phyloP scores from a whole-genome alignment of 1,140 invertebrate species.

The Calephelis nemesis region DNA sequence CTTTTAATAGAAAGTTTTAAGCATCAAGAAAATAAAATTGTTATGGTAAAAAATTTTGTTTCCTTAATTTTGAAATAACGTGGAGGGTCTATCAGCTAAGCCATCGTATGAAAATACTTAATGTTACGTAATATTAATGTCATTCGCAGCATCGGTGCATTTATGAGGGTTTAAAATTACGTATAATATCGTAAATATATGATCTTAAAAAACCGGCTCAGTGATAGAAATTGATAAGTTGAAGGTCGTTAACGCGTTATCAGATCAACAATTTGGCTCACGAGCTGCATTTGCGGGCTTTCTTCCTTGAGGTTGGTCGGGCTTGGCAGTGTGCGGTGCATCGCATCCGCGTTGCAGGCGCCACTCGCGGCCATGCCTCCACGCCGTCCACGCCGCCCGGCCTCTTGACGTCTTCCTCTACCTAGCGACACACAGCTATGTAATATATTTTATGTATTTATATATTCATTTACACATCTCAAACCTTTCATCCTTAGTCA shows the following conservation, averaged over 20 bases:
- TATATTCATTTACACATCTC: slow-evolving; percentile 1
- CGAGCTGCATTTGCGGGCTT: slow-evolving; percentile 44
- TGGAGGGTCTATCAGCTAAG: too few species aligned
- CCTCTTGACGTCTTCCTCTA: slow-evolving; percentile 30
- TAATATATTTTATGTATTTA: slow-evolving; percentile 27
- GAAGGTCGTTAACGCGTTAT: slow-evolving; percentile 54
- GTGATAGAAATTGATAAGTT: slow-evolving; percentile 36
- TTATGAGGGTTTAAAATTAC: background rate
- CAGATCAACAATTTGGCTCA: slow-evolving; percentile 52
- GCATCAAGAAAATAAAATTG: background rate
- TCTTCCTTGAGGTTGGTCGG: slow-evolving; percentile 44
- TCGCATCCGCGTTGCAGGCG: slow-evolving; percentile 43
- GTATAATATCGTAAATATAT: background rate
- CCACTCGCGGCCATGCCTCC: slow-evolving; percentile 39
- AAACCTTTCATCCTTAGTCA: background rate
- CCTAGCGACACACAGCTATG: slow-evolving; percentile 21
- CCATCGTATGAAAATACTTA: too few species aligned
- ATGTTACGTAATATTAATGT: too few species aligned
- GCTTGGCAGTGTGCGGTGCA: slow-evolving; percentile 45
- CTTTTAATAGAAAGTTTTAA: background rate
- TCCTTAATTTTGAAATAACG: too few species aligned
- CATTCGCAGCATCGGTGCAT: background rate
- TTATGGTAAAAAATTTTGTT: too few species aligned
- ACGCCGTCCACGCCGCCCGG: slow-evolving; percentile 34
- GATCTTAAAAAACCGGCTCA: background rate